Base-by-base conservation (phyloP, 2,797 vertebrate species). In the Notoglanidium macrostoma region DNA sequence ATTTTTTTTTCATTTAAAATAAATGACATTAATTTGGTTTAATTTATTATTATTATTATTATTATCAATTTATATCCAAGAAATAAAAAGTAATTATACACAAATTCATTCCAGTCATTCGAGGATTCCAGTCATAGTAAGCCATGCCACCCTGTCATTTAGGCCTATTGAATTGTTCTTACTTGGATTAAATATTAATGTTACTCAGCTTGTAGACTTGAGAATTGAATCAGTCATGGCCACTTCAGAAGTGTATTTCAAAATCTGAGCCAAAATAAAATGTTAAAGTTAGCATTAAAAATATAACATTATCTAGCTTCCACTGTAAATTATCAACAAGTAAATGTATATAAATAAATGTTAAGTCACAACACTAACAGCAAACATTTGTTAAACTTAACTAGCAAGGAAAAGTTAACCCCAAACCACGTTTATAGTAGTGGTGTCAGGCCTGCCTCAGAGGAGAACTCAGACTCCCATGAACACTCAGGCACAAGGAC, bases 141-240 rank as follows among this genome's bases (percentile, higher is more conserved):
- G 15, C 14, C n/a, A 77, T 15, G 54, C 26, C 54, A 51, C 1
- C 0, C 74, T 54, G 3, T 23, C n/a, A 23, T 21, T 68, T 67
- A 12, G 12, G 29, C 12, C 26, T 35, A 40, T 70, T 0, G 8
- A 70, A 21, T 40, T 70, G 40, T 68, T 68, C 14, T 32, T 32
- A 68, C 65, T 35, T 70, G 44, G 11, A 76, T 76, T 76, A 76
- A n/a, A 49, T 51, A 76, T 76, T 74, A 46, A 74, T 74, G 23
- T n/a, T 76, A 76, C 73, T 49, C 26, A 74, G 15, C 17, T 3
- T 68, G 32, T 26, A 73, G 32, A 23, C 40, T 26, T 73, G 10
- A 74, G 44, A 51, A 49, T 5, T 51, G 26, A 51, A 44, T 76
- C n/a, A 76, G 26, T 26, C 12, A 2, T 76, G 73, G 12, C 5